phyloP scores from a whole-genome alignment of 2,113 vertebrate genomes.

The Andinoacara biseriatus region DNA sequence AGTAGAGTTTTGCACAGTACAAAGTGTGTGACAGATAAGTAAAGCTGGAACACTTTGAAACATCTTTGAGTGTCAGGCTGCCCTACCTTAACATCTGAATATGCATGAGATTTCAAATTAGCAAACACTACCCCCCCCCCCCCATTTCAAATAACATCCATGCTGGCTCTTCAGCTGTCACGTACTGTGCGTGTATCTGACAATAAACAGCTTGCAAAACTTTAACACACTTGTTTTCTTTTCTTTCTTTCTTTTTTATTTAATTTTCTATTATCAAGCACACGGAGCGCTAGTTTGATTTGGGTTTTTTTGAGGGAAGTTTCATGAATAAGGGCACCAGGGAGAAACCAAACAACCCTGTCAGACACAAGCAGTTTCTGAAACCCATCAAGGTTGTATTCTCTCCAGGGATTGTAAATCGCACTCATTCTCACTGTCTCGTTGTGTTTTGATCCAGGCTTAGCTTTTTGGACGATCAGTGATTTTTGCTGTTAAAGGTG shows the following conservation, averaged over 20 bases:
- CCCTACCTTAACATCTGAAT: constrained; percentile 54
- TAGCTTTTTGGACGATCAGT: constrained; percentile 64
- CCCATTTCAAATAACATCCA: constrained; percentile 34
- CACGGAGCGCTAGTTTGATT: constrained; percentile 42
- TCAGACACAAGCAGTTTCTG: constrained; percentile 63
- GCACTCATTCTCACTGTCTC: constrained; percentile 54
- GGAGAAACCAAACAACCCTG: constrained; percentile 61
- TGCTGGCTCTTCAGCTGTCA: constrained; percentile 54
- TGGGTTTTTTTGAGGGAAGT: constrained; percentile 33
- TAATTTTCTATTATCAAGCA: constrained; percentile 61
- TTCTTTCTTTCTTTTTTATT: constrained; percentile 65
- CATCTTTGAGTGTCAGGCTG: constrained; percentile 43
- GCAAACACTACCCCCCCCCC: neutral
- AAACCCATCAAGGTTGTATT: constrained; percentile 65
- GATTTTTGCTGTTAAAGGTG: constrained; percentile 60
- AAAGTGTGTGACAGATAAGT: constrained; percentile 64
- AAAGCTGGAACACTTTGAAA: constrained; percentile 52
- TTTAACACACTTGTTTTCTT: constrained; percentile 43
- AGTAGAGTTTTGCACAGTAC: constrained; percentile 37
- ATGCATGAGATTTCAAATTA: constrained; percentile 70
- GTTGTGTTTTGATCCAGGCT: constrained; percentile 69
- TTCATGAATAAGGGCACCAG: constrained; percentile 52
- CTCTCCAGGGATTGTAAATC: constrained; percentile 56
- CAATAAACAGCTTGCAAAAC: constrained; percentile 47
- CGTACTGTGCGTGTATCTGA: constrained; percentile 30